Evolutionary conservation across 37 sponge, comb jelly and placozoan species (phyloP), one percentile per base, ranked within the genome.

Genomic region (Corticium candelabrum): DNA sequence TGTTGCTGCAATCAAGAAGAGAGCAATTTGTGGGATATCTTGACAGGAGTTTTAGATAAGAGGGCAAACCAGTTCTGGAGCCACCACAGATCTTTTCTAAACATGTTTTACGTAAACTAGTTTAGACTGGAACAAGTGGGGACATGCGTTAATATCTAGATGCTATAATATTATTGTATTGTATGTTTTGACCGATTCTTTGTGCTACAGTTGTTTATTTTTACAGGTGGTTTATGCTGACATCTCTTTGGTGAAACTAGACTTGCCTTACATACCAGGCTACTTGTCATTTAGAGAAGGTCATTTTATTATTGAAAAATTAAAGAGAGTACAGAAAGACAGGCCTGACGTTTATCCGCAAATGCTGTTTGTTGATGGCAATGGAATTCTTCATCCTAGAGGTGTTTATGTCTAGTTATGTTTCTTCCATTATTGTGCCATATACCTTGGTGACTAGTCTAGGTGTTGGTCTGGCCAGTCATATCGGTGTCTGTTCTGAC

Each of bases 211-310:
- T 50, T 50, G 62, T n/a, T n/a, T n/a, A n/a, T n/a, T n/a, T n/a
- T n/a, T n/a, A n/a, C n/a, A n/a, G n/a, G n/a, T n/a, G n/a, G n/a
- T n/a, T n/a, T n/a, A n/a, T n/a, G n/a, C n/a, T n/a, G n/a, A n/a
- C n/a, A n/a, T n/a, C 62, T 50, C 62, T 21, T 27, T 50, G 62
- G 88, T 90, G 15, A 77, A 84, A 43, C 94, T 96, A 88, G 77
- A 69, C 1, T 87, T 87, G 80, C 96, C 94, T 1, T 99, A 99
- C 86, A 87, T 92, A 7, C 83, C 96, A 11, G 99, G 99, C 1
- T 99, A 88, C 40, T 77, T 99, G 69, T 96, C 94, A 29, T 99
- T 99, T 80, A 68, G 99, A 76, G 99, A 99, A 68, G 90, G 88
- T 0, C 85, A 83, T 3, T 84, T 82, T 70, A 76, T 99, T n/a